Base-by-base conservation (phyloP, 2,113 vertebrate species). In the Lethenteron reissneri region DNA sequence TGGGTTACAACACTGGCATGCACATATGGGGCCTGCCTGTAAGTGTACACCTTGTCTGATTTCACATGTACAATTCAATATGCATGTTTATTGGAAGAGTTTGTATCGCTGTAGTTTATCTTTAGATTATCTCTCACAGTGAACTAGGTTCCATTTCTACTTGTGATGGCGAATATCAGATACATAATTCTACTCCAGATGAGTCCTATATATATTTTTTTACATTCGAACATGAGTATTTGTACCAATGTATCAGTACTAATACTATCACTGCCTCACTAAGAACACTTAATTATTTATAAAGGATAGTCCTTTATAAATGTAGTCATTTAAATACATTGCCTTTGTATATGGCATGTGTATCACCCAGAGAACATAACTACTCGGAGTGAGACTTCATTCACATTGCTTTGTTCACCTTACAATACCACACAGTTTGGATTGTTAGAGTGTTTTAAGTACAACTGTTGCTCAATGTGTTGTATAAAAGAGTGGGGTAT, bases 1-100 rank as follows among this genome's bases (percentile, higher is more conserved):
- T 99, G 8, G 94, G 94, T 1, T 99, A 99, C 77, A 81, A 86
- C 2, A 89, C 97, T 56, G 94, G 94, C 71, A 88, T 97, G 85
- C 94, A 99, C 78, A 83, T 99, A 75, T 99, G 94, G 94, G 90
- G 87, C 72, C 78, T 97, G 64, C 92, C 94, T 76, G 94, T 97
- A 76, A 95, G 94, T 83, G 72, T 56, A 59, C 56, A 10, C 56
- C 56, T 71, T 56, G 9, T 12, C 19, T 70, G 41, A 9, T 59
- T 56, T 12, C n/a, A 7, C n/a, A 13, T 73, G 14, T 15, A 64
- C 14, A 64, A 19, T 64, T 64, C 60, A 15, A 15, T 19, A 15
- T 14, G 14, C 17, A 19, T 64, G 14, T 15, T 4, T 14, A 64
- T 64, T 64, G 4, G 6, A 14, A 64, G 60, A 19, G 14, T 14